Evolutionary conservation across 92 coral and sea anemone species (phyloP), one percentile per base, ranked within the genome.

Genomic region (Palythoa heliodiscus): DNA sequence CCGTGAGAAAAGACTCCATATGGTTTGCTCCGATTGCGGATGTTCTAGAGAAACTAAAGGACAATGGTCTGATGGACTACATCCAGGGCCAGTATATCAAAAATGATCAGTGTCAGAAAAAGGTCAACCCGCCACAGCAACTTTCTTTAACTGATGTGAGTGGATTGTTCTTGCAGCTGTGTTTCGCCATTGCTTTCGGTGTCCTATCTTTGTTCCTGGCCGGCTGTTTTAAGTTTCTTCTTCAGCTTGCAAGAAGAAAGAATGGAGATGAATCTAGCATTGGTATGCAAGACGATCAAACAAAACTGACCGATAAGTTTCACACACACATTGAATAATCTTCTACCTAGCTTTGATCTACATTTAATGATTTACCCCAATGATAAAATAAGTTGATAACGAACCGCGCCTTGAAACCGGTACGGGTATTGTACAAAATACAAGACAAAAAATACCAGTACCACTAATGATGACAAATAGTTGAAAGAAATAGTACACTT

Each of bases 91-190:
- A 88, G 20, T 94, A 95, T 92, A 93, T 94, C 8, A 89, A 85
- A 37, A 92, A 90, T 39, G 92, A 83, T 48, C 87, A 87, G 52
- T 94, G 95, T 73, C 66, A 67, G 38, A 79, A 91, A 37, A 88
- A 92, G 73, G 1, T 69, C 64, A 78, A 78, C 71, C 98, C 98
- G 8, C 95, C 98, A 19, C 73, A 82, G 70, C 98, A 92, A 29
- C 82, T 94, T 52, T 83, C 89, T 55, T 52, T 94, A 35, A 86
- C 82, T 5, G 98, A 94, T 71, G 86, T 94, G 12, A 94, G 98
- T 88, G 98, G 98, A 40, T 75, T 94, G 57, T 94, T 94, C 73
- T 69, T 94, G 12, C 95, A 94, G 88, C 76, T 94, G 60, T 86
- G 91, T 2, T 88, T 94, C 25, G 95, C 92, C 17, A 86, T 90